Conservation (phyloP, 2,113 vertebrate species). For the Labeo rohita region DNA sequence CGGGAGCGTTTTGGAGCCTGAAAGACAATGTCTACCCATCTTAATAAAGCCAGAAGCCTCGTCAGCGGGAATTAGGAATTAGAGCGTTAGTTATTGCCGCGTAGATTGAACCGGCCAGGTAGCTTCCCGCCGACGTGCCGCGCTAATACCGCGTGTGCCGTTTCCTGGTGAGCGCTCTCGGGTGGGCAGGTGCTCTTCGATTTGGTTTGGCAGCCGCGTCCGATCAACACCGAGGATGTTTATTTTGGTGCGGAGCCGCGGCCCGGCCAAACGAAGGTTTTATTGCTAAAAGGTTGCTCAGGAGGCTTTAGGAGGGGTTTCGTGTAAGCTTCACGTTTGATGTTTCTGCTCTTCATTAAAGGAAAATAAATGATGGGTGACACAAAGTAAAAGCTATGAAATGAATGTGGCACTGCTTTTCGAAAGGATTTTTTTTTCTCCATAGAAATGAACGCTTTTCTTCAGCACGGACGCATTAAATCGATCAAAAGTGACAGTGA, state of each 20-base stretch:
- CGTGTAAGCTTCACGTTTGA: background rate
- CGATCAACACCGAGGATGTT: conserved; percentile 3
- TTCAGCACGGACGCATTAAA: background rate
- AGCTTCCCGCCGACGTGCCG: conserved; percentile 8
- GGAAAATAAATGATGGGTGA: background rate
- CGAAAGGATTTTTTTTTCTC: background rate
- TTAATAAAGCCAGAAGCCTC: conserved; percentile 55
- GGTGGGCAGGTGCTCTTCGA: conserved; percentile 10
- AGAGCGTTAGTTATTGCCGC: conserved; percentile 12
- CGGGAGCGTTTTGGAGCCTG: conserved; percentile 41
- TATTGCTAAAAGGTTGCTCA: background rate
- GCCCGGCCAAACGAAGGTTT: background rate
- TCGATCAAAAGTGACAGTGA: background rate
- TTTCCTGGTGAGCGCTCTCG: background rate
- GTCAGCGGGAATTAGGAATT: conserved; percentile 44
- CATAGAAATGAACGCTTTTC: background rate
- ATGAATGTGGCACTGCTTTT: background rate
- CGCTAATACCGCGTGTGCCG: background rate
- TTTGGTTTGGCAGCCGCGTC: background rate
- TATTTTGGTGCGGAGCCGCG: background rate
- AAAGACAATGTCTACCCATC: conserved; percentile 58
- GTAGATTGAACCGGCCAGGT: conserved; percentile 35
- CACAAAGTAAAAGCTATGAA: background rate
- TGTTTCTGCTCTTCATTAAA: background rate
- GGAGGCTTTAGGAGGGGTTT: background rate